Percentiles rank a stretch among this genome's conserved stretches.
Conservation (phyloP, 2,888 invertebrate species). For the Cristatella mucedo region DNA sequence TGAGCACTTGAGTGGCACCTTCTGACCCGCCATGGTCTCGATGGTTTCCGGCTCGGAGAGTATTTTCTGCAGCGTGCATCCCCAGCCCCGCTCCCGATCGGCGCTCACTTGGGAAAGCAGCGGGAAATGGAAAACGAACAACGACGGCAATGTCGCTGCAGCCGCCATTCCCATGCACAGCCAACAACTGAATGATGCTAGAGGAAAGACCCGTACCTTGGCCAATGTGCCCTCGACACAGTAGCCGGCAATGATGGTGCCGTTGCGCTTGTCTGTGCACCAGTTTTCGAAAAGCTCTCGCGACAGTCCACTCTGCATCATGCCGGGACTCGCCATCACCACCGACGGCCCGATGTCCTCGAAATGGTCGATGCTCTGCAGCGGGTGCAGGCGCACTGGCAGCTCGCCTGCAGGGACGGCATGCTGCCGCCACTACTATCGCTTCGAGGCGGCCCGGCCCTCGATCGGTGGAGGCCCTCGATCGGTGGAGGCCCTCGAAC, state of each 20-base stretch:
- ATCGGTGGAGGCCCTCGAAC: too few species aligned
- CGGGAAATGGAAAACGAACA: too few species aligned
- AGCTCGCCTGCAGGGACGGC: too few species aligned
- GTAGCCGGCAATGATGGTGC: conserved; percentile 86
- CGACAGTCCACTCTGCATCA: conserved; percentile 97
- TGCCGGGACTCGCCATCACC: conserved; percentile 97
- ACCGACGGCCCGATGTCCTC: conserved; percentile 98
- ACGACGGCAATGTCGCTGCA: too few species aligned
- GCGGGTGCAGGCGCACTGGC: too few species aligned
- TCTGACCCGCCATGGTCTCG: conserved; percentile 81
- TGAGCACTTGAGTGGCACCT: conserved; percentile 84
- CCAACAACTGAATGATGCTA: too few species aligned
- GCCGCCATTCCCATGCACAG: too few species aligned
- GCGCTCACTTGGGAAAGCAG: too few species aligned
- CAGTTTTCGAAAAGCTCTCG: conserved; percentile 93
- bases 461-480: too few species aligned
- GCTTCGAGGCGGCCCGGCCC: too few species aligned
- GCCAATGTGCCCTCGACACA: conserved; percentile 46
- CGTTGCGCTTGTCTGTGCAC: conserved; percentile 96
- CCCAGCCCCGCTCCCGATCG: too few species aligned
- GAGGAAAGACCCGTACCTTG: conserved; percentile 28
- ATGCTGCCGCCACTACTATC: too few species aligned
- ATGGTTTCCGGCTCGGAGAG: conserved; percentile 96
- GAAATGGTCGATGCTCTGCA: conserved; percentile 89
- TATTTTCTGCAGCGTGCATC: conserved; percentile 52